Evolutionary conservation across 2,113 vertebrate species (phyloP), one percentile per base, ranked within the genome.

Genomic region (Gnathonemus echidnorhynchus): DNA sequence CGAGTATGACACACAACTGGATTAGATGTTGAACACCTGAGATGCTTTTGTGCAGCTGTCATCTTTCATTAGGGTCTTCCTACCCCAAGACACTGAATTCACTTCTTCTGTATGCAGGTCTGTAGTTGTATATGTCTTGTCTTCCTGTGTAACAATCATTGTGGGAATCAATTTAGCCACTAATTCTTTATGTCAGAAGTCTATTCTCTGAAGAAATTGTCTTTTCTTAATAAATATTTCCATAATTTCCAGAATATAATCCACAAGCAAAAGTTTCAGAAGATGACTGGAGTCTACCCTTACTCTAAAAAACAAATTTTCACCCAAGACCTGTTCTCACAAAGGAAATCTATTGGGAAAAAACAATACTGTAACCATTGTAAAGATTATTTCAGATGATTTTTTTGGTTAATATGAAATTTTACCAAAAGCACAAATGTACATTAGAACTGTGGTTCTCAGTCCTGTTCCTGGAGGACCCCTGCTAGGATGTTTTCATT

Each of bases 91-190:
- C 89, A 4, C 52, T 31, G 77, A 85, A 89, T 89, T 86, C 58
- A 83, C 48, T 89, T 89, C n/a, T 53, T 83, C 52, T n/a, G 31
- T 27, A 52, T 89, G 89, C 77, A 8, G 31, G 52, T 45, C 42
- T 89, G 50, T 85, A 50, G 49, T 56, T 66, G 52, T 86, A 45
- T 62, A 48, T 86, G 80, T 89, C 89, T 89, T 86, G 80, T 86
- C 89, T 89, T 48, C 89, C 89, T 86, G 89, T 86, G 42, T 89
- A 89, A 62, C 80, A 62, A 21, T 89, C 50, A 86, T 31, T 85
- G 24, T 27, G 74, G 89, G 77, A 85, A 85, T 83, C 13, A 3
- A 5, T 85, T 62, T 27, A 62, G 80, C 52, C 53, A 27, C 53
- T 15, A 86, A 80, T 48, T 62, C 80, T 19, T 46, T 48, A 45